Evolutionary conservation across 2,113 vertebrate species (phyloP).

Genomic region (Ceyx cyanopectus): DNA sequence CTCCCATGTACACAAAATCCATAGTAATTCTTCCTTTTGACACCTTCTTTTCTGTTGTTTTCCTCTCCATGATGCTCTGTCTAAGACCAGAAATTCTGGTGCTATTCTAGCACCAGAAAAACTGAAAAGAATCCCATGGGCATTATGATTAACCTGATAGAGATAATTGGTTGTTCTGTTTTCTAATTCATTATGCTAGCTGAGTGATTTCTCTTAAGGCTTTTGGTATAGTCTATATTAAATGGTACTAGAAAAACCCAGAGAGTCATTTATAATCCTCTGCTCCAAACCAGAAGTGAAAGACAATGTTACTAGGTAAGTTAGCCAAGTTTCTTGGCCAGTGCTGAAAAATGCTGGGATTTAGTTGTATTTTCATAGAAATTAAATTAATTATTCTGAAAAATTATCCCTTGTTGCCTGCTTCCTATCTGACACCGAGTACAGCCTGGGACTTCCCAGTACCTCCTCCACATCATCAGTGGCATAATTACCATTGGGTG

Average conservation of each 20-base stretch:
- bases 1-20: accelerated
- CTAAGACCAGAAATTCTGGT: neutral
- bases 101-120: neutral
- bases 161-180: neutral
- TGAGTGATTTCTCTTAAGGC: neutral
- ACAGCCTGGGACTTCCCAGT: too few relatives aligned
- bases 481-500: too few relatives aligned
- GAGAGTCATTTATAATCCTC: neutral
- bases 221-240: neutral
- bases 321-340: neutral
- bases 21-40: neutral
- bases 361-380: neutral
- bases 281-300: neutral
- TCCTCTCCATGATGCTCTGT: accelerated
- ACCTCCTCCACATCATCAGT: too few relatives aligned
- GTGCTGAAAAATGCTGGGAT: neutral
- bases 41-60: too few relatives aligned
- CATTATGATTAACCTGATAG: neutral
- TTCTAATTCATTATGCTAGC: neutral
- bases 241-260: neutral
- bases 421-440: too few relatives aligned
- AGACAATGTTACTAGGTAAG: neutral
- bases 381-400: neutral
- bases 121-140: neutral
- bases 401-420: neutral